phyloP scores from a whole-genome alignment of 2,113 vertebrate species.

The Saimiri boliviensis region DNA sequence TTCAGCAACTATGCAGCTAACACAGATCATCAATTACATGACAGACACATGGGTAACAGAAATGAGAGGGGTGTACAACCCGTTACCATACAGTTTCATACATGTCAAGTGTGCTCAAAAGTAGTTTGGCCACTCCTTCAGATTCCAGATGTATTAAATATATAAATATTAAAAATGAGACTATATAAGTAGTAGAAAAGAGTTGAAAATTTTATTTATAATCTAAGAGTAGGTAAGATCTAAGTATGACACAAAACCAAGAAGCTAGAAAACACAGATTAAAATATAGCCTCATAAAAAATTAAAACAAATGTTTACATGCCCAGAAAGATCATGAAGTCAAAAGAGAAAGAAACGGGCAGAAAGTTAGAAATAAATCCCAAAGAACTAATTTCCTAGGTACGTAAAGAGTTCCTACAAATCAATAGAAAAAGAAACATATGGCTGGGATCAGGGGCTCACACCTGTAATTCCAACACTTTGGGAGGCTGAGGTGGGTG shows the following conservation, averaged over 20 bases:
- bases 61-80: not conserved
- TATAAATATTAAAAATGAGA: not conserved
- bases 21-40: not conserved
- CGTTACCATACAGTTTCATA: not conserved
- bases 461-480: too few species aligned
- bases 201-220: not conserved
- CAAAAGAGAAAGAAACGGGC: not conserved
- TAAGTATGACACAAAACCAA: not conserved
- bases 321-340: not conserved
- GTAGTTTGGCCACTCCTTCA: not conserved
- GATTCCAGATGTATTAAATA: not conserved
- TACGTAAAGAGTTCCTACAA: conserved; percentile 18
- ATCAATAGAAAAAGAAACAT: not conserved
- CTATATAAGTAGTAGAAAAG: not conserved
- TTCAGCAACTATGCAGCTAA: not conserved
- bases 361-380: not conserved
- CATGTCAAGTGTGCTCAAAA: not conserved
- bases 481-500: too few species aligned
- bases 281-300: conserved; percentile 13
- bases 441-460: too few species aligned
- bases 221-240: not conserved
- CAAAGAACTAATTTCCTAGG: not conserved
- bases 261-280: not conserved
- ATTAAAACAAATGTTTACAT: not conserved
- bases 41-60: not conserved